Base-by-base conservation (phyloP, 2,113 vertebrate genomes). In the Dissostichus mawsoni region DNA sequence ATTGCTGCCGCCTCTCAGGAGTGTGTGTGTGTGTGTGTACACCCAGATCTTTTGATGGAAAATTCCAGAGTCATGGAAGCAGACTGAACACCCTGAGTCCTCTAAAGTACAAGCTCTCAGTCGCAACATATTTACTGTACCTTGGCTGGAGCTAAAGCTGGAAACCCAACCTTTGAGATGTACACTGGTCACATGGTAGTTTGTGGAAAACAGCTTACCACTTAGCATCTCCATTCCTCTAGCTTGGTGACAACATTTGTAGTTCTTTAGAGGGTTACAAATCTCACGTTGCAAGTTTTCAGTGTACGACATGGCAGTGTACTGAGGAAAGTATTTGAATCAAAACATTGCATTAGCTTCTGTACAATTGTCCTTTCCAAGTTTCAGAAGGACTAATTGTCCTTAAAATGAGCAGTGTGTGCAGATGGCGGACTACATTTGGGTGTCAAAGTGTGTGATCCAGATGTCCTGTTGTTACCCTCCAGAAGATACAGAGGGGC, bases 391-490 rank as follows among this genome's bases (percentile, higher is more conserved):
- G 51, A 69, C 66, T 57, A 10, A 0, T 11, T 64, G 61, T 80
- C 56, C 47, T 47, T 57, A 68, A 82, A 77, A 14, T 66, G 47
- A 68, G 53, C 53, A 80, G 47, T 11, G 51, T 75, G n/a, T 82
- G 41, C 29, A n/a, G 8, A 55, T 45, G 12, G 53, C 3, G 12
- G 17, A 61, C 29, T 69, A 50, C 9, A 11, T 58, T 12, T 36
- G 20, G 50, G 56, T 59, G 56, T 71, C 17, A 70, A 58, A 65
- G 76, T 11, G 23, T 76, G 57, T 83, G 81, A 64, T 84, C 71
- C 74, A 81, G 80, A 83, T 86, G 75, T 87, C 88, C 83, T 48
- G 76, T 81, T 82, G 73, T 80, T 82, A 81, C 69, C 48, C 59
- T 67, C 48, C 63, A 85, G 17, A 83, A 78, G 74, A 83, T 76